These are phyloP conservation scores for Noctilio leporinus DNA, from an alignment of 2,113 vertebrate genomes.

Conservation along the genomic window DNA sequence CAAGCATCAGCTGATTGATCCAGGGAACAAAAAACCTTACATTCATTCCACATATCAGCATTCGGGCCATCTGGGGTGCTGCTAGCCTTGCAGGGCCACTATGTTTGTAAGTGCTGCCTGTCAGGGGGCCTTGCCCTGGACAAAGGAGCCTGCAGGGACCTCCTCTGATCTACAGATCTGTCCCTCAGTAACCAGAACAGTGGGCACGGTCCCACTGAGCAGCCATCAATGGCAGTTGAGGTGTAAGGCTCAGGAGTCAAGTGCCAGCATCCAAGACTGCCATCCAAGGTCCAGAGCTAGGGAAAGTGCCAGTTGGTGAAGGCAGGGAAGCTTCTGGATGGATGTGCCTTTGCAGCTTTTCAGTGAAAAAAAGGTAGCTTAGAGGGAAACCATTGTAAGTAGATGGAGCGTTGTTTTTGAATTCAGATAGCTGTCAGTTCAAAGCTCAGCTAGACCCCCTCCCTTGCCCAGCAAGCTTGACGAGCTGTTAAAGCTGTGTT, in stretches of 20 bases:
- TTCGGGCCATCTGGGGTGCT: constrained; percentile 18
- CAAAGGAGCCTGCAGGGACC: constrained; percentile 68
- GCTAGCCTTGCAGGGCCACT: constrained; percentile 51
- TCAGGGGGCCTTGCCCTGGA: constrained; percentile 64
- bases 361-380: not conserved
- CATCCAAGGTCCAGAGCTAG: not conserved
- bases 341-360: not conserved
- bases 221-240: constrained; percentile 72
- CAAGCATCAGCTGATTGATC: not conserved
- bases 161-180: constrained; percentile 50
- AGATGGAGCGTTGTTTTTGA: not conserved
- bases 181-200: constrained; percentile 50
- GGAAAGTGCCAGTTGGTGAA: not conserved
- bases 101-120: constrained; percentile 63
- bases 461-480: not conserved
- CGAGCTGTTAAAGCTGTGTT: not conserved
- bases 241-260: constrained; percentile 58
- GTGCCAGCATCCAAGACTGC: constrained; percentile 59
- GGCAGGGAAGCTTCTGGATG: fast-evolving
- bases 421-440: not conserved
- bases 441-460: not conserved
- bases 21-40: not conserved
- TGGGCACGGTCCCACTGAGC: constrained; percentile 69
- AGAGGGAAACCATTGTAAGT: not conserved
- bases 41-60: not conserved